phyloP scores from a whole-genome alignment of 2,888 invertebrate species.

The Orthonychiurus folsomi region DNA sequence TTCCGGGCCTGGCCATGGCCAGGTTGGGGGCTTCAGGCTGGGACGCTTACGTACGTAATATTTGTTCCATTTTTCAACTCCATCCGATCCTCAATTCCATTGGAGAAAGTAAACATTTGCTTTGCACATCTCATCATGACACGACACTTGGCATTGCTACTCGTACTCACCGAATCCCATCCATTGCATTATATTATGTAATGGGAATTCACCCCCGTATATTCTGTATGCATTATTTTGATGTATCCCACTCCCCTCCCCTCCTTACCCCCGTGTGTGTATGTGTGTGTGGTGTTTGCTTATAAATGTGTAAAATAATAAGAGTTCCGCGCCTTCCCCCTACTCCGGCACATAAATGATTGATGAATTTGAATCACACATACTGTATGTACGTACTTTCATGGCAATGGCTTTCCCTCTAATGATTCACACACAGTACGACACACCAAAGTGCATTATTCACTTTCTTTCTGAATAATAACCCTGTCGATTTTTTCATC shows the following conservation, averaged over 20 bases:
- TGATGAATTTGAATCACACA: background rate
- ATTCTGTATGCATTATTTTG: no score
- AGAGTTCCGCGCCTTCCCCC: background rate
- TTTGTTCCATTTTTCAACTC: background rate
- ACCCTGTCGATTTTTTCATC: background rate
- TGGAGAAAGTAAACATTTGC: background rate
- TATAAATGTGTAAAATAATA: background rate
- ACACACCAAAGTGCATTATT: background rate
- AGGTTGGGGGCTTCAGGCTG: no score
- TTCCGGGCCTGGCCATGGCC: no score
- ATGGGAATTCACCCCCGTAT: no score
- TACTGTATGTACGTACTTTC: background rate
- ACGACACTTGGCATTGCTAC: background rate
- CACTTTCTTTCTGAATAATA: background rate
- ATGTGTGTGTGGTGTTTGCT: background rate
- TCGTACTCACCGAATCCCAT: background rate
- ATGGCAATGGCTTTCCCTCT: background rate
- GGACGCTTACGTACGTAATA: no score
- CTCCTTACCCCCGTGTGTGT: no score
- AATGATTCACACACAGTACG: conserved; percentile 1
- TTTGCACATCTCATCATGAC: background rate
- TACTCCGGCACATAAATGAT: background rate
- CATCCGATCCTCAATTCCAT: background rate
- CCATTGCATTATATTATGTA: background rate
- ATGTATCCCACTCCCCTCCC: background rate